Conservation (phyloP, 1,140 invertebrate genomes). For the Drosophila hydei region DNA sequence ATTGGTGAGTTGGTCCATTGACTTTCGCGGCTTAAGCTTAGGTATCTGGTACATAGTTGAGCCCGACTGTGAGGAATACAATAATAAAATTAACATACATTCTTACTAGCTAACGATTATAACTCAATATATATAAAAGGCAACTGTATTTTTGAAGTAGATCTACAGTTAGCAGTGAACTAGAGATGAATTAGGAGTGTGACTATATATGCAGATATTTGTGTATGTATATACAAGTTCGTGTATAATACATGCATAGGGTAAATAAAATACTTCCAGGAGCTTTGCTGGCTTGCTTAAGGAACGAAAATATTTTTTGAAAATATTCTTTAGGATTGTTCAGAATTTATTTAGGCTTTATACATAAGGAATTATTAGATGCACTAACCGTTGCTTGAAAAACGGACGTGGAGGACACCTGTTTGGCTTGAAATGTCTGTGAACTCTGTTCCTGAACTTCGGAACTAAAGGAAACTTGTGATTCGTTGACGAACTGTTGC, state of each 20-base stretch:
- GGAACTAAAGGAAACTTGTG: not conserved
- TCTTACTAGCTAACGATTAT: no score
- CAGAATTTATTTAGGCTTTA: not conserved
- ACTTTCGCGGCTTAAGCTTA: conserved; percentile 24
- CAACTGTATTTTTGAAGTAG: not conserved
- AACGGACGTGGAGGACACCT: not conserved
- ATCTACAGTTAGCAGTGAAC: not conserved
- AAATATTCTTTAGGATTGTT: no score
- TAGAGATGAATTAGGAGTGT: no score
- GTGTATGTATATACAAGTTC: not conserved
- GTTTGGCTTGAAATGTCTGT: not conserved
- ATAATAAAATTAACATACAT: not conserved
- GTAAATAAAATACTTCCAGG: not conserved
- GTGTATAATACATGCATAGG: not conserved
- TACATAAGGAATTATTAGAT: not conserved
- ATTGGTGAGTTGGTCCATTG: conserved; percentile 4
- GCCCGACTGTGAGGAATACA: conserved; percentile 35
- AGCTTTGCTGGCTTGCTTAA: not conserved
- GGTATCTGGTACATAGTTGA: conserved; percentile 42
- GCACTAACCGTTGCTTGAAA: not conserved
- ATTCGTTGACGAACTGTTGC: not conserved
- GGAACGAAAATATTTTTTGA: not conserved
- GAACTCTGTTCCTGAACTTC: not conserved
- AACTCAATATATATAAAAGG: no score
- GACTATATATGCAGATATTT: not conserved